Base-by-base conservation (phyloP, 2,113 vertebrate genomes). In the Orthonyx spaldingii region DNA sequence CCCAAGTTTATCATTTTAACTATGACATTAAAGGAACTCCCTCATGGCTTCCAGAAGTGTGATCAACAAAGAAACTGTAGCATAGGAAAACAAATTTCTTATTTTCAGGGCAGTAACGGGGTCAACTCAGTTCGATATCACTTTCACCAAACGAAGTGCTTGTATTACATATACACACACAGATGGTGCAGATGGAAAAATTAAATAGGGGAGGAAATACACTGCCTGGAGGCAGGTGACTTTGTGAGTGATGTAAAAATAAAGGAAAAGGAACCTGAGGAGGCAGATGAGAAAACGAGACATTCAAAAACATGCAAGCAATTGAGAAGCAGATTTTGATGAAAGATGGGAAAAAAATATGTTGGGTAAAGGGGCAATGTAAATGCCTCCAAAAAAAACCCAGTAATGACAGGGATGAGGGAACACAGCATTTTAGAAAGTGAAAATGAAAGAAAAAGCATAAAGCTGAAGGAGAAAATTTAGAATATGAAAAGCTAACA, bases 191-290 rank as follows among this genome's bases (percentile, higher is more conserved):
- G 90, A 88, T 86, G 35, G 50, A 55, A 95, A 80, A 93, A 55
- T 55, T 33, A 86, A 88, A 84, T 6, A 80, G 59, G 32, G 59
- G 42, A 77, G 33, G 59, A 90, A 94, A 92, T 46, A 39, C 30
- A 59, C 24, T 74, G 90, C 94, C 90, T 93, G 61, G 63, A 82
- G 93, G 89, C 74, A 95, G 96, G 92, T 95, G 87, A 91, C 82
- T 83, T 86, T 86, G 50, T 66, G 74, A 74, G 32, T 24, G 53
- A 64, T 79, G 64, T 50, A 53, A 86, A 87, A 84, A 87, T 44
- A 78, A 86, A 90, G n/a, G 56, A 49, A 83, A 82, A 92, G 37
- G 47, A 93, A 69, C 47, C 56, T 53, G 52, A 85, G 63, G 66
- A 81, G 30, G 49, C 44, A 85, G 65, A 59, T 68, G 59, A 94